phyloP scores from a whole-genome alignment of 2,797 vertebrate species.

The Phylloscopus collybita region DNA sequence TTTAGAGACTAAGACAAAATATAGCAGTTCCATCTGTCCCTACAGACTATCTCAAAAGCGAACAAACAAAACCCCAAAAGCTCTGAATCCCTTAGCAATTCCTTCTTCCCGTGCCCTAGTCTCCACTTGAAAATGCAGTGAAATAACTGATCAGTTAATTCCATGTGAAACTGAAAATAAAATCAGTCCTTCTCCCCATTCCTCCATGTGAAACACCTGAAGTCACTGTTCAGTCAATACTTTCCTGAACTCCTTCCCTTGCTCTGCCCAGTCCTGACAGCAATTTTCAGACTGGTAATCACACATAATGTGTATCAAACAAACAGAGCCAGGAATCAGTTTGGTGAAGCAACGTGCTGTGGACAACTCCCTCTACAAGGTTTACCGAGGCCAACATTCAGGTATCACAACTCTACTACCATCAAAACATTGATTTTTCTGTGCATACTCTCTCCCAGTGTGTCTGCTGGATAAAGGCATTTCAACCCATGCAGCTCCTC shows the following conservation, averaged over 20 bases:
- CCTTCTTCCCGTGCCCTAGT: not conserved
- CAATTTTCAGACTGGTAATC: not conserved
- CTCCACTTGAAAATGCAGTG: not conserved
- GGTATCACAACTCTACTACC: not conserved
- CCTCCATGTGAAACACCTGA: not conserved
- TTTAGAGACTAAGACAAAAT: not conserved
- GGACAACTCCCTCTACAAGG: not conserved
- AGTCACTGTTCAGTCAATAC: not conserved
- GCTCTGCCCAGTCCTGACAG: not conserved
- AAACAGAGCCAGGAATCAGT: not conserved
- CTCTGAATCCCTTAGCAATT: not conserved
- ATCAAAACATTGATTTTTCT: not conserved
- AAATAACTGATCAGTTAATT: not conserved
- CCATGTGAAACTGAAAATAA: not conserved
- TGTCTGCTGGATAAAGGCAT: not conserved
- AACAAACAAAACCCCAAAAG: not conserved
- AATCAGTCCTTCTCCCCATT: not conserved
- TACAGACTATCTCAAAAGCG: not conserved
- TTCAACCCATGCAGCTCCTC: not conserved
- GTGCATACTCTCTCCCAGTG: rapidly evolving
- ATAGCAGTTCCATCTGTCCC: not conserved
- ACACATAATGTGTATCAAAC: not conserved
- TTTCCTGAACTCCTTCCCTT: not conserved
- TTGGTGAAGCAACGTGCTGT: not conserved
- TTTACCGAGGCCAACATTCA: not conserved